Base-by-base conservation (phyloP, 2,113 vertebrate species). In the Arothron firmamentum region DNA sequence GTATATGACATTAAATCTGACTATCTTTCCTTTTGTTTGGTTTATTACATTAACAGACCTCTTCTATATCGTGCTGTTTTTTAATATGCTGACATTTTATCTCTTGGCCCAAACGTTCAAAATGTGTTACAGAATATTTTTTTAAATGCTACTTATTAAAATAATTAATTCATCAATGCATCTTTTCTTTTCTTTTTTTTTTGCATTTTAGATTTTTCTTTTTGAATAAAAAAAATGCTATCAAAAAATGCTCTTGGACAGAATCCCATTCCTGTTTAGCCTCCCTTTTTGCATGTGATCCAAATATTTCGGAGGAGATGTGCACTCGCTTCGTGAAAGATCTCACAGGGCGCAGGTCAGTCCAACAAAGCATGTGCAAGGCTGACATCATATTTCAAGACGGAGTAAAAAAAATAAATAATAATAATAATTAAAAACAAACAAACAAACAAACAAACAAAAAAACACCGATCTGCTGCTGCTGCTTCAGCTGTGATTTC, bases 401-500 rank as follows among this genome's bases (percentile, higher is more conserved):
- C 56, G 38, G 51, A 53, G 41, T 54, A 43, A 21, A 18, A 53
- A 54, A 11, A 12, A n/a, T n/a, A n/a, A n/a, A n/a, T n/a, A n/a
- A n/a, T n/a, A n/a, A n/a, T n/a, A n/a, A n/a, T n/a, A n/a, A n/a
- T n/a, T 3, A 23, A 23, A 23, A 23, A 23, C 2, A 23, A 23
- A 23, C 21, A 23, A 2, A 23, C 21, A 23, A 2, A 23, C 2
- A 23, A 23, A 23, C 2, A 23, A 23, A 23, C 3, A 38, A 10
- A 38, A 38, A 12, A 8, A 38, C 2, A 53, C 14, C 50, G 56
- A 45, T 41, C 54, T 38, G 45, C 43, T 15, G 43, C 12, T 13
- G 43, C 45, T 47, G 45, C 45, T 62, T 49, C 15, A 52, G 62
- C 46, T 74, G 48, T 62, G 72, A 78, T 76, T 80, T 74, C 38